Evolutionary conservation across 2,888 invertebrate genomes (phyloP), one percentile per base, ranked within the genome.

Genomic region (Micoletzkya japonica): DNA sequence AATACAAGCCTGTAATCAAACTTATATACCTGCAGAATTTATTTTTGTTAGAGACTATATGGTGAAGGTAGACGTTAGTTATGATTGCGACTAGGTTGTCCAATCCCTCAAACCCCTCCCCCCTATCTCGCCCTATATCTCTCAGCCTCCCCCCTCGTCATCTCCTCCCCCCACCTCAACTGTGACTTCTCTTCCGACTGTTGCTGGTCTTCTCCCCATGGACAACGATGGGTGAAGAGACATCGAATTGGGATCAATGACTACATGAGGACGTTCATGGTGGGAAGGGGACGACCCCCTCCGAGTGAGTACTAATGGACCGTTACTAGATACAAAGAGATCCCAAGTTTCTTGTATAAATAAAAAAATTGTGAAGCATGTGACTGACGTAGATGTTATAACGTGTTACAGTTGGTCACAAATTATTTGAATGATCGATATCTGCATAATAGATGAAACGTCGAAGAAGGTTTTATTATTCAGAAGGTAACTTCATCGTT

Each of bases 221-320:
- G 49, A 26, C 57, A 68, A 49, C 39, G 36, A 44, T 68, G 68
- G 68, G 58, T 68, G 4, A 20, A 36, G 36, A 57, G 58, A 32
- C 68, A 68, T 68, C 37, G 49, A 44, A 68, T 68, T 4, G 68
- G 68, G 3, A 56, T 78, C 52, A 78, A 78, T 69, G 78, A 76
- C 52, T 80, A 79, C 58, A 67, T 77, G 52, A 74, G 74, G 61
- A 76, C 73, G 3, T 80, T 80, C 58, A 70, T 79, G 57, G 72
- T 75, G 20, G 78, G 78, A 30, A 74, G 74, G 44, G 72, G 74
- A 34, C 72, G 72, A 58, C 75, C 76, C 2, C 80, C 80, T n/a
- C 80, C 80, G 26, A 71, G 73, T 73, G 28, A 76, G 59, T 72
- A 2, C 30, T 7, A 7, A 44, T 44, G 20, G 10, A 44, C 20